Evolutionary conservation across 2,113 vertebrate genomes (phyloP).

Genomic region (Centrocercus urophasianus): DNA sequence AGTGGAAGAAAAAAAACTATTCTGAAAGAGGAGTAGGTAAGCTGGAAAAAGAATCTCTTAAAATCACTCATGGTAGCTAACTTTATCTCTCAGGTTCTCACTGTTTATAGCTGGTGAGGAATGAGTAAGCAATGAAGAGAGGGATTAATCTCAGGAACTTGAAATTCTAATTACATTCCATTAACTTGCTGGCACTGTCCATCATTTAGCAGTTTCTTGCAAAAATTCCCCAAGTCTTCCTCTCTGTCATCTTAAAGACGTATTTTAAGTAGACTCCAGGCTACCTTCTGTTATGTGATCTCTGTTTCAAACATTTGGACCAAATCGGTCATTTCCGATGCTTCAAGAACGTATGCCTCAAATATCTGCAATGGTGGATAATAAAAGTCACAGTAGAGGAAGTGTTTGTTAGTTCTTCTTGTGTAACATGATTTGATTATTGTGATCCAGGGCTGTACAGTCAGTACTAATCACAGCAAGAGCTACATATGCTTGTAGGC

Average conservation of each 20-base stretch:
- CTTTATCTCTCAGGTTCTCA: background rate
- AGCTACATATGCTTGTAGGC: background rate
- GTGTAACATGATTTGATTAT: background rate
- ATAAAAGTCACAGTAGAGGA: background rate
- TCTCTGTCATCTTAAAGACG: background rate
- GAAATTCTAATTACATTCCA: background rate
- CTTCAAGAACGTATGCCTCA: background rate
- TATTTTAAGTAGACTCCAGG: background rate
- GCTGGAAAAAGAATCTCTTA: background rate
- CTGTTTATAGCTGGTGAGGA: background rate
- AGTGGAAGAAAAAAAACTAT: background rate
- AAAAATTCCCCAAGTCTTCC: background rate
- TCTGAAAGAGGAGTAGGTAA: background rate
- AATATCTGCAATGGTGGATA: background rate
- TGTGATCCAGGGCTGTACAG: background rate
- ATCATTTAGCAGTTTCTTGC: background rate
- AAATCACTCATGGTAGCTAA: background rate
- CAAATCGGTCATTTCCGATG: background rate
- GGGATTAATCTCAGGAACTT: background rate
- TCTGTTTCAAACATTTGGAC: background rate
- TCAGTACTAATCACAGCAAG: background rate
- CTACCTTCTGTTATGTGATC: background rate
- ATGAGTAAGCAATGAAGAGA: background rate
- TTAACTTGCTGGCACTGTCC: background rate
- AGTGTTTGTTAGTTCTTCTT: background rate